Base-by-base conservation (phyloP, 1,140 invertebrate genomes). In the Drosophila arizonae region DNA sequence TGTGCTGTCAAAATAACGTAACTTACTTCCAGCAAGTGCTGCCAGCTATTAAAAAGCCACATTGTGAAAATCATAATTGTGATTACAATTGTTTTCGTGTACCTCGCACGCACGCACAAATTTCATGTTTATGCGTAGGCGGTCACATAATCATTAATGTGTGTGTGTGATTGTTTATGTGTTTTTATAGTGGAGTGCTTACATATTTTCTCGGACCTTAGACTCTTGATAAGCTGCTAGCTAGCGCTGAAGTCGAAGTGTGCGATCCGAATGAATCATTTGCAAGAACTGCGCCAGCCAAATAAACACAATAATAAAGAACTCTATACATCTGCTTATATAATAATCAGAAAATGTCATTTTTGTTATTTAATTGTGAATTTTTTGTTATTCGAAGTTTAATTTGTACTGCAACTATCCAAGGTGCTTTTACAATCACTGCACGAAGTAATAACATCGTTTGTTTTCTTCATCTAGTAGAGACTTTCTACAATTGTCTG, bases 221-320 rank as follows among this genome's bases (percentile, higher is more conserved):
- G 71, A 74, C 75, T 73, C 41, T 43, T 63, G 73, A 72, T 72
- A 72, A 72, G 9, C 33, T 30, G 5, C 33, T 9, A 39, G 60
- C 24, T 33, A 28, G 21, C 46, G 60, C 36, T 28, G 51, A 26
- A 50, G 46, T 56, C 54, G 21, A 26, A 72, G 70, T 58, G 52
- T 63, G 58, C 66, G 73, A 72, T 72, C 43, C 57, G 55, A 17
- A 72, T 76, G 74, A 76, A 68, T 76, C 74, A 76, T 58, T 72
- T 76, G 74, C 57, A 67, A 76, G 56, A 75, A 61, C 13, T 51
- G 57, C 26, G 9, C 30, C 54, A 61, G 48, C 26, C 39, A 62
- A 55, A 41, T 24, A 48, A 41, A 30, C 13, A 45, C 17, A 17
- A 17, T 17, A 69, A 48, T 9, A 46, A 8, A 30, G 5, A 30